Base-by-base conservation (phyloP, 2,113 vertebrate species). In the Geococcyx californianus region DNA sequence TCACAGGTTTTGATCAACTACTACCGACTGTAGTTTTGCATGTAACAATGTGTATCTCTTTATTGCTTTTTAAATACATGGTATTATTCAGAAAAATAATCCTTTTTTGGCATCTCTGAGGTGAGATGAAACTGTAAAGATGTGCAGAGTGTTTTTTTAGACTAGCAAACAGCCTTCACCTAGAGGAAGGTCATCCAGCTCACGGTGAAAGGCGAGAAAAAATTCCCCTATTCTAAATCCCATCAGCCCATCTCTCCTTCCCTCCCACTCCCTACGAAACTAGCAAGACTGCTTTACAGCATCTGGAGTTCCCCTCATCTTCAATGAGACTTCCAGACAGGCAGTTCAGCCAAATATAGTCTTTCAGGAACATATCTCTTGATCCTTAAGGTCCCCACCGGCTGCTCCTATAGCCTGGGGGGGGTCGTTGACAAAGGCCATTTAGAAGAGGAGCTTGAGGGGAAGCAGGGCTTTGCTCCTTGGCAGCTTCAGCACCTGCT, bases 61-160 rank as follows among this genome's bases (percentile, higher is more conserved):
- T 54, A 25, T 68, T 73, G 64, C 11, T 86, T 88, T 69, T 73
- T 23, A 76, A 90, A 86, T 40, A 36, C 8, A 2, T 12, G 64
- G 31, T 55, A 72, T 79, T 56, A 60, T 68, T 56, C 26, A 44
- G 54, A 83, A 88, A n/a, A 56, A 45, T 14, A 90, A 68, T 29
- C 20, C 16, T 14, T 76, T 90, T 49, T 47, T 88, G 54, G 10
- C 6, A 38, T 33, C 13, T 54, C 74, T 70, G 19, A 62, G 55
- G 18, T 42, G 25, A 95, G 36, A 79, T 3, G 51, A 14, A 68
- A 58, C 17, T 44, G 16, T 51, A 76, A 75, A 75, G 89, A 34
- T 1, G 0, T 1, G 10, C 7, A n/a, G n/a, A n/a, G n/a, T n/a
- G n/a, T 3, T 33, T 76, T 91, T 21, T 76, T 42, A 52, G 38